Evolutionary conservation across 2,888 invertebrate species (phyloP), one percentile per base, ranked within the genome.

Genomic region (Drosophila mercatorum): DNA sequence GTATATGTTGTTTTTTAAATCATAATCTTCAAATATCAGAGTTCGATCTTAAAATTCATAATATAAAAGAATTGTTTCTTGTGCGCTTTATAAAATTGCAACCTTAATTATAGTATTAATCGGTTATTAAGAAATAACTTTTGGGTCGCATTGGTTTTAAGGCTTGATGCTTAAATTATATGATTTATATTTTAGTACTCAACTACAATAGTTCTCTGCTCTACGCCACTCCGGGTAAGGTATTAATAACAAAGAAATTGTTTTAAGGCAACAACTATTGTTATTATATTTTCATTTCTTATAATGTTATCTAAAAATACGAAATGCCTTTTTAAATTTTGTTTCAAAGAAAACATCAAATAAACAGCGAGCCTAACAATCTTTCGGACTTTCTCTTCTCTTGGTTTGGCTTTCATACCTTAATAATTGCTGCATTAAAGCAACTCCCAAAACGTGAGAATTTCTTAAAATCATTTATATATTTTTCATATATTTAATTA

Each of bases 61-160:
- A 68, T 81, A 51, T 36, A 72, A 75, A 80, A 80, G 81, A 83
- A 80, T 80, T 73, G 46, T 60, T 65, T 64, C 28, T 81, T 83
- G 78, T 88, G 85, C 83, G 83, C 61, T 72, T 68, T 65, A 67
- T 76, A 44, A 61, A 71, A 59, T 72, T 66, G 51, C 58, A 31
- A 49, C 67, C 57, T 55, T 74, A 63, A 55, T 22, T 44, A 7
- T 52, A 49, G 14, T 61, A 68, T 57, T 59, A 40, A 62, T 64
- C 34, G 17, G 22, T 53, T 67, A 71, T 60, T 63, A 62, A 49
- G 66, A 46, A 66, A 59, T 72, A 68, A 47, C 47, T 59, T 71
- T 47, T 31, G 62, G 75, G 43, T 72, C 64, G 60, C 63, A 73
- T 76, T 55, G 57, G 49, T 63, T 36, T 75, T 75, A 75, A 76